Conservation (phyloP, 1,140 invertebrate genomes). For the Adelges cooleyi region DNA sequence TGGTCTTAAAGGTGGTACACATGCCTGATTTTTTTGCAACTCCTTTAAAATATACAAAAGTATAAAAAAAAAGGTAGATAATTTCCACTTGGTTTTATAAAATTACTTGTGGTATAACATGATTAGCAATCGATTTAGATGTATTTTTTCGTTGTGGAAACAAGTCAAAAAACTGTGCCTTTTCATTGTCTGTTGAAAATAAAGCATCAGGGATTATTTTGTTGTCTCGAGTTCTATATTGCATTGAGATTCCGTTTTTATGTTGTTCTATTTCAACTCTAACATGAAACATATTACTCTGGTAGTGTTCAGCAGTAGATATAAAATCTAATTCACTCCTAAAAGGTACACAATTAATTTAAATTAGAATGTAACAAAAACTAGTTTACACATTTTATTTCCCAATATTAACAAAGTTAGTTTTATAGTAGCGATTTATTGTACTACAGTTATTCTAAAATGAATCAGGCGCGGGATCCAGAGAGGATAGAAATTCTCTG, state of each 20-base stretch:
- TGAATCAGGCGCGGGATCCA: too few relatives aligned
- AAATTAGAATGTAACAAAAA: too few relatives aligned
- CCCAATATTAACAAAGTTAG: too few relatives aligned
- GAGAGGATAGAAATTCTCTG: too few relatives aligned
- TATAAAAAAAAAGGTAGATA: too few relatives aligned
- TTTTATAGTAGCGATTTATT: too few relatives aligned
- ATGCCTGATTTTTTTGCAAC: too few relatives aligned
- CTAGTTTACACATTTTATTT: too few relatives aligned
- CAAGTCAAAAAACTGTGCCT: conserved; percentile 5
- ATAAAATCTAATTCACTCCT: conserved; percentile 69
- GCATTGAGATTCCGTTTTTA: conserved; percentile 18
- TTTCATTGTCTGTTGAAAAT: conserved; percentile 4
- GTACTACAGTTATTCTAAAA: too few relatives aligned
- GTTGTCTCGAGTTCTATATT: conserved; percentile 4
- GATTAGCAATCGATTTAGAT: background rate
- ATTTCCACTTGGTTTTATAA: too few relatives aligned
- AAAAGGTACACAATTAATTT: too few relatives aligned
- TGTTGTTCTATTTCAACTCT: conserved; percentile 25
- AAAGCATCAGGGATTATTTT: background rate
- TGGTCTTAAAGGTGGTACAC: background rate
- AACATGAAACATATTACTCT: conserved; percentile 51
- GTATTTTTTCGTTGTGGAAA: background rate
- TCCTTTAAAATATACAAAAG: too few relatives aligned
- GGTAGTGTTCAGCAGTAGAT: conserved; percentile 67
- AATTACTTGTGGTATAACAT: conserved; percentile 3